Conservation (phyloP, 64 coral and sea anemone genomes). For the Stylophora pistillata region DNA sequence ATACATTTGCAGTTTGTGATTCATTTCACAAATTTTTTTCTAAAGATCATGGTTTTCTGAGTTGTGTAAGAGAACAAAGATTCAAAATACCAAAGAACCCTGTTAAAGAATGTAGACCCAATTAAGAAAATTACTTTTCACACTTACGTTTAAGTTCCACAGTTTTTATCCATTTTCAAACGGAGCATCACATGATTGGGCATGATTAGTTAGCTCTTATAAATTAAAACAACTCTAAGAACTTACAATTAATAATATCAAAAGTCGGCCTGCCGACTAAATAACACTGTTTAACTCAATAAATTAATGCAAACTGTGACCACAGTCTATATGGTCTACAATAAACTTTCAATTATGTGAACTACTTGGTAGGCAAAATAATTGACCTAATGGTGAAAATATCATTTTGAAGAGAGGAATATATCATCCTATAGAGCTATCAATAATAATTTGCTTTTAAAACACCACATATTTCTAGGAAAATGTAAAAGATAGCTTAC, state of each 20-base stretch:
- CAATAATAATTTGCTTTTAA: too few species aligned
- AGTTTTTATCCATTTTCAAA: too few species aligned
- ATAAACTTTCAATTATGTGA: background rate
- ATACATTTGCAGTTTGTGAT: too few species aligned
- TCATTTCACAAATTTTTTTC: too few species aligned
- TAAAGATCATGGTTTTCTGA: too few species aligned
- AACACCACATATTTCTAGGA: too few species aligned
- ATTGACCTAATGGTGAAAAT: background rate
- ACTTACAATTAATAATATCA: background rate
- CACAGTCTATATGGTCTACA: conserved; percentile 25
- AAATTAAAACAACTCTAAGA: conserved; percentile 8
- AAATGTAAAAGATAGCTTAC: too few species aligned
- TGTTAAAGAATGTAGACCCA: background rate
- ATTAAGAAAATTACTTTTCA: background rate
- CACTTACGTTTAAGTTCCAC: background rate
- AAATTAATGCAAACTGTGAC: background rate
- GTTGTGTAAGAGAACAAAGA: too few species aligned
- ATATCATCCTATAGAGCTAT: too few species aligned
- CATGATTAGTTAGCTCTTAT: background rate
- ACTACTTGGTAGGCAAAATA: background rate
- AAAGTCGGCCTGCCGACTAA: conserved; percentile 43
- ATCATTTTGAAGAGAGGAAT: background rate
- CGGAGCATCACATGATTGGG: too few species aligned
- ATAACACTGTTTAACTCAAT: background rate
- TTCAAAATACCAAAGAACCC: too few species aligned